Conservation (phyloP, 2,888 invertebrate genomes). For the Phasia obesa region DNA sequence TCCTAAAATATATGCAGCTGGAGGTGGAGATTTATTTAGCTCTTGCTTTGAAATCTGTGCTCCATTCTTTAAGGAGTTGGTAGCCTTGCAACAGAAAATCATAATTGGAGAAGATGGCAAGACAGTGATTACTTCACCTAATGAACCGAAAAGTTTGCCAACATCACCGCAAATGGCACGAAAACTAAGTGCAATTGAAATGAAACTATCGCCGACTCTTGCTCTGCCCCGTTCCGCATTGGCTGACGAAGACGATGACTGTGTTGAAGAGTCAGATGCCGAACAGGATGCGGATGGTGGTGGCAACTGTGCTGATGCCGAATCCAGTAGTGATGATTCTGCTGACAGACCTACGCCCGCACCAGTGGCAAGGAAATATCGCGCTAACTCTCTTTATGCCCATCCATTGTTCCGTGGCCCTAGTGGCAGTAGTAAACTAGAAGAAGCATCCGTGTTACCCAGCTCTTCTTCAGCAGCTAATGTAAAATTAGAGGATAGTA, state of each 20-base stretch:
- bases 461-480: slow-evolving; percentile 69
- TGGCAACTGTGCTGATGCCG: slow-evolving; percentile 81
- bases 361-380: slow-evolving; percentile 81
- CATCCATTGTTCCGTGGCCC: slow-evolving; percentile 84
- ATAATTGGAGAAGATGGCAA: slow-evolving; percentile 65
- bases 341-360: slow-evolving; percentile 75
- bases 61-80: slow-evolving; percentile 84
- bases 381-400: slow-evolving; percentile 84
- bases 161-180: slow-evolving; percentile 83
- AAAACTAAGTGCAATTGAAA: slow-evolving; percentile 79
- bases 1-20: slow-evolving; percentile 83
- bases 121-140: slow-evolving; percentile 66
- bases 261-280: slow-evolving; percentile 76
- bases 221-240: slow-evolving; percentile 57
- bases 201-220: slow-evolving; percentile 76
- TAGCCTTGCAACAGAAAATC: slow-evolving; percentile 78
- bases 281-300: slow-evolving; percentile 80
- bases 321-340: slow-evolving; percentile 81
- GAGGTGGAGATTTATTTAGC: slow-evolving; percentile 86
- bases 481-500: slow-evolving; percentile 72
- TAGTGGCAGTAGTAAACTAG: slow-evolving; percentile 69
- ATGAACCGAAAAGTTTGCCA: slow-evolving; percentile 83
- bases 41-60: slow-evolving; percentile 91
- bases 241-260: slow-evolving; percentile 75
- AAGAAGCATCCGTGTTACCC: slow-evolving; percentile 42